Conservation (phyloP, 2,888 invertebrate genomes). For the Clistopyga incitator region DNA sequence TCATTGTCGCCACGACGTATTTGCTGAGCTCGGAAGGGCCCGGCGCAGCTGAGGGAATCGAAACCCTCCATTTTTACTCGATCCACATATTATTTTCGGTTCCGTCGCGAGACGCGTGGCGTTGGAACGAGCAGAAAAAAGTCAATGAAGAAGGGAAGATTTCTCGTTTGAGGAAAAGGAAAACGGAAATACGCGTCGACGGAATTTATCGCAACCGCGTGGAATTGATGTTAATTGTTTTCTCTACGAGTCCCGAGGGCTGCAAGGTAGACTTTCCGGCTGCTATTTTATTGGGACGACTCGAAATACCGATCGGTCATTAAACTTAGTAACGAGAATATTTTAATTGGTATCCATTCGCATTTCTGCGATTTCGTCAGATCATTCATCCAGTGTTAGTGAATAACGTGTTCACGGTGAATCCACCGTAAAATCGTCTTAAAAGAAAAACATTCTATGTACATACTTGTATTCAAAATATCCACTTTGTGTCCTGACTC, state of each 20-base stretch:
- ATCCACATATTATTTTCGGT: constrained; percentile 62
- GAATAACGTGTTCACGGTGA: too few species aligned
- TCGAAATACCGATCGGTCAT: background rate
- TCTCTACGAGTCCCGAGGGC: constrained; percentile 5
- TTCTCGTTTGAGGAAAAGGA: constrained; percentile 39
- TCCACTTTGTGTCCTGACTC: too few species aligned
- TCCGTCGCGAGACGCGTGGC: constrained; percentile 8
- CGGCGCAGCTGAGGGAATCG: constrained; percentile 56
- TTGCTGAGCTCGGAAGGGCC: constrained; percentile 58
- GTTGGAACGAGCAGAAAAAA: constrained; percentile 17
- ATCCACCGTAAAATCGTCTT: too few species aligned
- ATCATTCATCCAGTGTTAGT: too few species aligned
- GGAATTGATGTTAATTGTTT: constrained; percentile 41
- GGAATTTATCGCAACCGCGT: constrained; percentile 47
- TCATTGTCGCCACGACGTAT: constrained; percentile 42
- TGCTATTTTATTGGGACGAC: background rate
- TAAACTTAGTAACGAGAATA: background rate
- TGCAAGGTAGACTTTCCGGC: background rate
- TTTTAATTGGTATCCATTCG: too few species aligned
- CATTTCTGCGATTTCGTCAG: too few species aligned
- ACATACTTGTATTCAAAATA: too few species aligned
- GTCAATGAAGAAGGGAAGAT: constrained; percentile 40
- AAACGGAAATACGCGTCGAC: constrained; percentile 58
- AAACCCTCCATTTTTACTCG: constrained; percentile 56
- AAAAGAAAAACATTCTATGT: too few species aligned